Evolutionary conservation across 2,797 vertebrate species (phyloP).

Genomic region (Sarcophilus harrisii): DNA sequence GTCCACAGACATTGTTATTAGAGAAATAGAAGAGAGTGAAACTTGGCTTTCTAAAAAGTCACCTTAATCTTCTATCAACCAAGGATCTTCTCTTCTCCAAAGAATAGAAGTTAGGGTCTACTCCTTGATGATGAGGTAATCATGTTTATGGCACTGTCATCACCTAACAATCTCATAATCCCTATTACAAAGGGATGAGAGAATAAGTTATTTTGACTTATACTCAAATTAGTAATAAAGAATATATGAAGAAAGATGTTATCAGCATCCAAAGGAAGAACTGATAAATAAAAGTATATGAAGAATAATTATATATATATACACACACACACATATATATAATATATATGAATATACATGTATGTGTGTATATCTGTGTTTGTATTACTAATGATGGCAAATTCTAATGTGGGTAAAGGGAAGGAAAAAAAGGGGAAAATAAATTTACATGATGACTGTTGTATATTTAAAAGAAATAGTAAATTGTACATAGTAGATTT

Average conservation of each 20-base stretch:
- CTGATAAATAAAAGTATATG: too few relatives aligned
- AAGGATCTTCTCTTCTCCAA: background rate
- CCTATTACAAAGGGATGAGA: background rate
- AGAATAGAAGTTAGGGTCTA: background rate
- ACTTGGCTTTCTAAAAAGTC: background rate
- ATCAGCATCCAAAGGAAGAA: too few relatives aligned
- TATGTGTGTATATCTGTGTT: background rate
- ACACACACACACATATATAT: too few relatives aligned
- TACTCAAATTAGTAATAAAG: too few relatives aligned
- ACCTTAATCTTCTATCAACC: background rate
- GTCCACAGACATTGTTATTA: background rate
- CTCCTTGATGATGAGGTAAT: background rate
- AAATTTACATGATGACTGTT: too few relatives aligned
- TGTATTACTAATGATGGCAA: background rate
- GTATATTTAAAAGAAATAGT: too few relatives aligned
- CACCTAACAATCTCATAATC: background rate
- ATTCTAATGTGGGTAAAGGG: background rate
- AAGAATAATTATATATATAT: background rate
- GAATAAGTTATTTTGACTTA: too few relatives aligned
- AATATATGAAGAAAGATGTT: too few relatives aligned
- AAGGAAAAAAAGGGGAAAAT: too few relatives aligned
- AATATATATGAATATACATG: background rate
- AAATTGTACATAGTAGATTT: too few relatives aligned
- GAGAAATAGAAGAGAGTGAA: background rate
- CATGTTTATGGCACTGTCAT: background rate